These are phyloP conservation scores for Olivierus martensii DNA, from an alignment of 1,140 invertebrate species.

Conservation along the genomic window DNA sequence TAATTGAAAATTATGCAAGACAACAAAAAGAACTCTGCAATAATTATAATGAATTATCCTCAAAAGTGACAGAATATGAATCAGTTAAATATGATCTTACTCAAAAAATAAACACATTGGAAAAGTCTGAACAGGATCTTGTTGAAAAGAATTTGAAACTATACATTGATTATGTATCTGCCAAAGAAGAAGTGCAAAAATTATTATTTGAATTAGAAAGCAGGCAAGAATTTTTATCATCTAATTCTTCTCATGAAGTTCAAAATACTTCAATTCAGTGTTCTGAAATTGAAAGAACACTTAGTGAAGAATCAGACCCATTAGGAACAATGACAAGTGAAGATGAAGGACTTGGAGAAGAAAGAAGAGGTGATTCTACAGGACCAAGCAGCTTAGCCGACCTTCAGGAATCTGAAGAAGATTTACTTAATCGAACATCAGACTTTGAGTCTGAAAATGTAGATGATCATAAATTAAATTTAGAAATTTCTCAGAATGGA, in stretches of 20 bases:
- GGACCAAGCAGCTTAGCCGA: slow-evolving; percentile 18
- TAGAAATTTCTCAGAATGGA: slow-evolving; percentile 8
- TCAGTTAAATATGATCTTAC: no score
- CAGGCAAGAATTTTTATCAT: no score
- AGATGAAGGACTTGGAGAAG: slow-evolving; percentile 20
- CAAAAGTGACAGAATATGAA: no score
- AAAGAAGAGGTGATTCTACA: slow-evolving; percentile 15
- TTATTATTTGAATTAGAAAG: background rate
- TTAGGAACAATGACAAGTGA: slow-evolving; percentile 16
- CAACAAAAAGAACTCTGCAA: no score
- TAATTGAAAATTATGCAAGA: no score
- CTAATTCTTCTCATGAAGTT: background rate
- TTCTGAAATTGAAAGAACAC: background rate
- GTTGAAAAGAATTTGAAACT: background rate
- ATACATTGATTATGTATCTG: slow-evolving; percentile 2
- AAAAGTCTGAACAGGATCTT: background rate
- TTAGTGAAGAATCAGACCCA: slow-evolving; percentile 7
- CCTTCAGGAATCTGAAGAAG: slow-evolving; percentile 3
- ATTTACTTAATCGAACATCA: background rate
- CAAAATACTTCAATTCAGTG: background rate
- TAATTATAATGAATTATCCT: no score
- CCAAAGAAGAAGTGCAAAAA: background rate
- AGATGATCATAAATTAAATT: background rate
- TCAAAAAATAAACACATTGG: no score
- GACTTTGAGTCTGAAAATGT: background rate